phyloP scores from a whole-genome alignment of 2,888 invertebrate species.

The Caenorhabditis sulstoni region DNA sequence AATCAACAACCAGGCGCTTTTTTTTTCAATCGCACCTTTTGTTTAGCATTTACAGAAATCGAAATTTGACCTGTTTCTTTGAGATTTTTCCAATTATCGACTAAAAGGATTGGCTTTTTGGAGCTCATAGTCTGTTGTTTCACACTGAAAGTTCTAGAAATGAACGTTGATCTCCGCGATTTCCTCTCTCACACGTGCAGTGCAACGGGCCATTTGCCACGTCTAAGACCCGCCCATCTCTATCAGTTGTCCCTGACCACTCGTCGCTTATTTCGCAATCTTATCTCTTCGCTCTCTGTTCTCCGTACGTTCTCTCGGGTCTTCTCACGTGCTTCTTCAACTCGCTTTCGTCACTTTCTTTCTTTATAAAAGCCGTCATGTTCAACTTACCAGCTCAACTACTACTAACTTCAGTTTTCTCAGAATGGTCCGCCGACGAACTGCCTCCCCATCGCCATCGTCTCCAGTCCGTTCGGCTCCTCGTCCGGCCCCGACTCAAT shows the following conservation, averaged over 20 bases:
- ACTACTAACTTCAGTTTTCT: not conserved
- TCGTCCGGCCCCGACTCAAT: constrained; percentile 45
- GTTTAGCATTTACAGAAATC: not conserved
- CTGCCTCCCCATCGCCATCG: constrained; percentile 74
- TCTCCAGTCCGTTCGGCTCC: constrained; percentile 73
- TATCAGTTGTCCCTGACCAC: not conserved
- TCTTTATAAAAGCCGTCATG: constrained; percentile 11
- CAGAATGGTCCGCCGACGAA: constrained; percentile 76
- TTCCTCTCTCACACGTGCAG: constrained; percentile 3
- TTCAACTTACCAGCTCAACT: not conserved
- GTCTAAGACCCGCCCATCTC: constrained; percentile 1
- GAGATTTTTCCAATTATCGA: not conserved
- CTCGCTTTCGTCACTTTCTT: constrained; percentile 22
- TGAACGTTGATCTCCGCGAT: not conserved
- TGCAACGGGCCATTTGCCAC: constrained; percentile 1
- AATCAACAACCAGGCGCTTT: not conserved
- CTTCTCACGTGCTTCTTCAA: constrained; percentile 25
- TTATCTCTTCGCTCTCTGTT: constrained; percentile 21
- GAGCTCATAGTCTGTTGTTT: not conserved
- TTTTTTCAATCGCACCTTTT: not conserved
- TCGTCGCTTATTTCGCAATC: constrained; percentile 35
- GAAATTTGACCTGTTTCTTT: constrained; percentile 22
- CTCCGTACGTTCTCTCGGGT: constrained; percentile 3
- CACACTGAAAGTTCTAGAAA: not conserved
- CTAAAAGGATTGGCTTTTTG: constrained; percentile 11